phyloP scores from a whole-genome alignment of 2,797 vertebrate species.

The Chiroxiphia lanceolata region DNA sequence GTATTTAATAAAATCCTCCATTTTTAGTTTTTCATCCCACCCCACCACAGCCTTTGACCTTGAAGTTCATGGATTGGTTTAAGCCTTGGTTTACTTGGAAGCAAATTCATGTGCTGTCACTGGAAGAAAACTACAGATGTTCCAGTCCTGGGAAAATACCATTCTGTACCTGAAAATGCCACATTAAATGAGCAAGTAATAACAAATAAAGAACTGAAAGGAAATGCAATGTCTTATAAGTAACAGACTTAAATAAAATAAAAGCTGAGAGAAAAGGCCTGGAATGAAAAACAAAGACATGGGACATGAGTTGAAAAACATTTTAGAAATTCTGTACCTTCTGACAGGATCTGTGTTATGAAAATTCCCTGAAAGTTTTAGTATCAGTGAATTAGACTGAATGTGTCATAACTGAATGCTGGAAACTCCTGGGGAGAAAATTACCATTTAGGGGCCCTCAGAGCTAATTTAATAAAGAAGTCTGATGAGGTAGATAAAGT shows the following conservation, averaged over 20 bases:
- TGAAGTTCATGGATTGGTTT: not conserved
- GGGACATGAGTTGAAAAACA: not conserved
- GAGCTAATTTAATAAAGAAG: not conserved
- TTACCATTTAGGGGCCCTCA: not conserved
- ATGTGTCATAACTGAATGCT: not conserved
- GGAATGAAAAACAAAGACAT: not conserved
- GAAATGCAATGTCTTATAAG: not conserved
- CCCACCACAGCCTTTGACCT: not conserved
- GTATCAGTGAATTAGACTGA: not conserved
- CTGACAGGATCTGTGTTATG: fast-evolving
- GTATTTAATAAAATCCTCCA: not conserved
- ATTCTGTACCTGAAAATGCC: not conserved
- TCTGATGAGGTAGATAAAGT: not conserved
- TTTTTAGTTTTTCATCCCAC: not conserved
- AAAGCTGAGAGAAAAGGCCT: not conserved
- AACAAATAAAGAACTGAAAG: not conserved
- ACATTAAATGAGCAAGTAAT: not conserved
- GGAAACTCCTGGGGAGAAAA: not conserved
- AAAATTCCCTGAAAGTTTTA: not conserved
- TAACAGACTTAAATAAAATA: not conserved
- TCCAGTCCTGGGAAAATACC: not conserved
- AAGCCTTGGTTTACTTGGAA: not conserved
- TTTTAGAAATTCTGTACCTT: not conserved
- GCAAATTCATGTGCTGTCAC: not conserved
- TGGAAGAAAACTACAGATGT: not conserved